Conservation (phyloP, 2,797 vertebrate species). For the Alosa sapidissima region DNA sequence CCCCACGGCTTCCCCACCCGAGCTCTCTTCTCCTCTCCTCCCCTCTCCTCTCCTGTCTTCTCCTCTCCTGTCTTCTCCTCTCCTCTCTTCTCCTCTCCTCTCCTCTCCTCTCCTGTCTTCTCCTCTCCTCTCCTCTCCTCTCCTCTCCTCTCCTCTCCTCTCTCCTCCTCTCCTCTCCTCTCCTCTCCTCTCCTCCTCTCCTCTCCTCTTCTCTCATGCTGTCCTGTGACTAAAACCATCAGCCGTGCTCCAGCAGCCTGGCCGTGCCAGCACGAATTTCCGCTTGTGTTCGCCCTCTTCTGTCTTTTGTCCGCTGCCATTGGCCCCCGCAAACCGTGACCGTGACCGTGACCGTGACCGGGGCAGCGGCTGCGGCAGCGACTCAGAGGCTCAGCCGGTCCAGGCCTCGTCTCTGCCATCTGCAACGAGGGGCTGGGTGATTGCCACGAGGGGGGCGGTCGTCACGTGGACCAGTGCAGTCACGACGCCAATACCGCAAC, state of each 20-base stretch:
- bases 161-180: not conserved
- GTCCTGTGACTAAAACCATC: conserved; percentile 10
- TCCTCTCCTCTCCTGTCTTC: not conserved
- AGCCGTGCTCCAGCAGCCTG: not conserved
- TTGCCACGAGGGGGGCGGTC: not conserved
- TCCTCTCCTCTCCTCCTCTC: not conserved
- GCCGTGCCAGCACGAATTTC: not conserved
- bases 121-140: not conserved
- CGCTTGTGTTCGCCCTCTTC: not conserved
- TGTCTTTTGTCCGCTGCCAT: conserved; percentile 14
- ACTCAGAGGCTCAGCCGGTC: not conserved
- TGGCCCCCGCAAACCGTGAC: not conserved
- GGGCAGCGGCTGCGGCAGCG: not conserved
- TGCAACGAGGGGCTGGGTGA: not conserved
- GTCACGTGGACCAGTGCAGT: not conserved
- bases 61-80: not conserved
- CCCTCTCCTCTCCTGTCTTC: not conserved
- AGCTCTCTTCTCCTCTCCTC: not conserved
- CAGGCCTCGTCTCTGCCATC: conserved; percentile 4
- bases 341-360: not conserved
- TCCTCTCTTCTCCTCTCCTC: not conserved
- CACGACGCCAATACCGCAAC: not conserved
- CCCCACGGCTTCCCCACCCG: not conserved
- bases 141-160: not conserved
- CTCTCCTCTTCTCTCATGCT: not conserved